phyloP scores from a whole-genome alignment of 1,140 invertebrate genomes.

The Drosophila insularis region DNA sequence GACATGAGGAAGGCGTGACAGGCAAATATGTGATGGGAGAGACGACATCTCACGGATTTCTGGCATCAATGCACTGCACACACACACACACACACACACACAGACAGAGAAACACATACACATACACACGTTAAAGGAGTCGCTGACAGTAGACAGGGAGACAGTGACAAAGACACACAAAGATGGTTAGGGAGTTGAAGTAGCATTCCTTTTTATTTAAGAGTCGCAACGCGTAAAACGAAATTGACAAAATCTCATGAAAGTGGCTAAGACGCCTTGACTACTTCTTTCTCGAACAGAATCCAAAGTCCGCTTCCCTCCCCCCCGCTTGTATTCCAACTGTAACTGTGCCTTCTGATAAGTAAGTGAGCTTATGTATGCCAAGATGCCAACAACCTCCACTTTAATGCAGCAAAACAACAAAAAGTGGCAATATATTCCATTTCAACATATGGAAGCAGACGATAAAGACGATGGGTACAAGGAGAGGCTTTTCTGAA shows the following conservation, averaged over 20 bases:
- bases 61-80: slow-evolving; percentile 62
- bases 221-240: slow-evolving; percentile 60
- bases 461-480: neutral
- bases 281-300: neutral
- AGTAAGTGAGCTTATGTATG: slow-evolving; percentile 50
- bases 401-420: neutral
- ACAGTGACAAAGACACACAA: neutral
- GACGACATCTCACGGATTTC: slow-evolving; percentile 62
- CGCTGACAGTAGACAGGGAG: neutral
- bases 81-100: neutral
- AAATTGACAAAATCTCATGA: slow-evolving; percentile 72
- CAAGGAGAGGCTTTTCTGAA: neutral
- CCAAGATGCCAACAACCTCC: slow-evolving; percentile 21
- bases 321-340: slow-evolving; percentile 53
- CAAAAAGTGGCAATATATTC: slow-evolving; percentile 10
- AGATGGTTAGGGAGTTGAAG: slow-evolving; percentile 5
- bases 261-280: slow-evolving; percentile 54
- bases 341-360: slow-evolving; percentile 57
- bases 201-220: slow-evolving; percentile 58
- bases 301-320: neutral
- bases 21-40: slow-evolving; percentile 57
- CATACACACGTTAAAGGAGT: slow-evolving; percentile 7
- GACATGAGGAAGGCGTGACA: slow-evolving; percentile 28
- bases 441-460: neutral
- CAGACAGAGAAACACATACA: too few relatives aligned